A percentile compares a stretch with the other conserved stretches of the same genome.
phyloP scores from a whole-genome alignment of 2,113 vertebrate species.

The Strigops habroptila region DNA sequence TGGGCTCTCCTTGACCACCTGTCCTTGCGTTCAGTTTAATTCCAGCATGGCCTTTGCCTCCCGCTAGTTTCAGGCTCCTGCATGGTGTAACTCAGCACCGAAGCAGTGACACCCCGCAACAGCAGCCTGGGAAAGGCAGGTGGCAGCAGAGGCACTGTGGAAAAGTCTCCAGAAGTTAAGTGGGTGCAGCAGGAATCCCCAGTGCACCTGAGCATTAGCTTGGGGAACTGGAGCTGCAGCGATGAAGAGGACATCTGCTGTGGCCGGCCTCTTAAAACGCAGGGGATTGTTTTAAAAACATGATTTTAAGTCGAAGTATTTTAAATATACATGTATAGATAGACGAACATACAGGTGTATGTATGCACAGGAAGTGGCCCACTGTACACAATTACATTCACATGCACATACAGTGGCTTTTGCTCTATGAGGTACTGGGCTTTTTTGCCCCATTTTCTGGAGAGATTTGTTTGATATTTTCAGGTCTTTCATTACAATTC shows the following conservation, averaged over 20 bases:
- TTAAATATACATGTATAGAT: not conserved
- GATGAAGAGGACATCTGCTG: not conserved
- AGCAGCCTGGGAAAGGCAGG: not conserved
- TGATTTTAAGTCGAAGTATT: not conserved
- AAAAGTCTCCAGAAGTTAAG: not conserved
- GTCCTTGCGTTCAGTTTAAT: not conserved
- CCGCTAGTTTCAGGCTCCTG: not conserved
- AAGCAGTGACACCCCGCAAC: not conserved
- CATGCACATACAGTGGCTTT: not conserved
- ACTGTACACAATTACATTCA: not conserved
- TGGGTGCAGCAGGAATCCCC: not conserved
- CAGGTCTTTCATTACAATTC: not conserved
- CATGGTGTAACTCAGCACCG: fast-evolving
- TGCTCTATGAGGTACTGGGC: not conserved
- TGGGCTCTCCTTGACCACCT: not conserved
- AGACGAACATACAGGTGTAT: not conserved
- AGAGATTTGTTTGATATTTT: not conserved
- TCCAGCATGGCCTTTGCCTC: not conserved
- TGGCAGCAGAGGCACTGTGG: not conserved
- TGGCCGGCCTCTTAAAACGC: not conserved
- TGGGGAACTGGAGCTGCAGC: not conserved
- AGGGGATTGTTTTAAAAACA: not conserved
- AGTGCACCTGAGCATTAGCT: not conserved
- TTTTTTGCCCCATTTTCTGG: not conserved
- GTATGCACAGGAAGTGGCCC: not conserved